Evolutionary conservation across 2,113 vertebrate species (phyloP).

Genomic region (Equus przewalskii): DNA sequence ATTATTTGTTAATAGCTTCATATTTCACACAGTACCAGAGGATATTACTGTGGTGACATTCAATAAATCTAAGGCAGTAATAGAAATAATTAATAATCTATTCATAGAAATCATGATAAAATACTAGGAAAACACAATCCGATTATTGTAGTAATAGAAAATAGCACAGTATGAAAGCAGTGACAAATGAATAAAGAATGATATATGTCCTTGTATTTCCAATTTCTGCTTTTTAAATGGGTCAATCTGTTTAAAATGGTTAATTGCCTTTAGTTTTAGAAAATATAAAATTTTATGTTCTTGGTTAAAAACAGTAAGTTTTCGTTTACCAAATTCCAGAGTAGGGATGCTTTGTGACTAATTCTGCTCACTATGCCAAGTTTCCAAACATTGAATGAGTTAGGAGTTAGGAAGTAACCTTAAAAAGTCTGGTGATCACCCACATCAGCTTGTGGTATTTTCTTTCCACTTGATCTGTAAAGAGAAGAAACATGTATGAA

Average conservation of each 20-base stretch:
- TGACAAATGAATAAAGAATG: conserved; percentile 21
- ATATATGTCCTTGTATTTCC: not conserved
- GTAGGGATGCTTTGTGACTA: not conserved
- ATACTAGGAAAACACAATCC: conserved; percentile 39
- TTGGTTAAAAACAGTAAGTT: not conserved
- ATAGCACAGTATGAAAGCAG: not conserved
- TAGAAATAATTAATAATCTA: conserved; percentile 71
- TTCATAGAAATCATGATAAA: conserved; percentile 60
- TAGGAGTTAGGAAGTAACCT: not conserved
- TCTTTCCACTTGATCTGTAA: conserved; percentile 21
- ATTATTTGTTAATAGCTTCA: conserved; percentile 68
- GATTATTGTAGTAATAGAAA: conserved; percentile 26
- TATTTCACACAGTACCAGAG: conserved; percentile 60
- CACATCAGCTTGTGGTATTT: not conserved
- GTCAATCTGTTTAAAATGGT: not conserved
- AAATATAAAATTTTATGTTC: not conserved
- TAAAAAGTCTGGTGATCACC: not conserved
- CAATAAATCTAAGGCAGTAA: conserved; percentile 52
- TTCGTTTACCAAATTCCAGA: not conserved
- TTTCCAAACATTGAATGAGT: not conserved
- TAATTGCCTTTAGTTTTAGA: not conserved
- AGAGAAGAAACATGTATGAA: not conserved
- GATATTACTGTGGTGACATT: conserved; percentile 60
- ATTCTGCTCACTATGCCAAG: not conserved
- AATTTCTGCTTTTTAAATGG: conserved; percentile 7